Conservation (phyloP, 2,113 vertebrate genomes). For the Callocephalon fimbriatum region DNA sequence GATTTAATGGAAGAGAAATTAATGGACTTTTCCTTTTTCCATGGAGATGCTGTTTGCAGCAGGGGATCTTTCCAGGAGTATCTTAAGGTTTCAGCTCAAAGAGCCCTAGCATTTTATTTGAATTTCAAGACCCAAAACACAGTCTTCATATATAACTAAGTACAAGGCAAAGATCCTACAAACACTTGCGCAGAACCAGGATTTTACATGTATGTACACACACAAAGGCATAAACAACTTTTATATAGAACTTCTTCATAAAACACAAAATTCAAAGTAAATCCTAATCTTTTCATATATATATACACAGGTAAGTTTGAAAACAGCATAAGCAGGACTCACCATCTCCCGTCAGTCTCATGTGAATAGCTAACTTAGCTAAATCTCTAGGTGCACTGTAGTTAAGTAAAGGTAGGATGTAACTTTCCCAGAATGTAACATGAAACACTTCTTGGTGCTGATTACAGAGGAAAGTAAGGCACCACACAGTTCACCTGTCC, state of each 20-base stretch:
- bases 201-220: not conserved
- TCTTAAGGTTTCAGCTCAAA: not conserved
- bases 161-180: not conserved
- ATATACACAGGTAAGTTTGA: not conserved
- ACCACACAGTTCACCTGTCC: not conserved
- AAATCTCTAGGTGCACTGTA: not conserved
- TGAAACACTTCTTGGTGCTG: not conserved
- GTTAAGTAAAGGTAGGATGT: not conserved
- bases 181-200: not conserved
- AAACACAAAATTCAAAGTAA: not conserved
- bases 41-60: not conserved
- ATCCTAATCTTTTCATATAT: not conserved
- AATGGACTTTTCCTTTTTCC: not conserved
- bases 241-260: not conserved
- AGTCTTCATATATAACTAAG: accelerated
- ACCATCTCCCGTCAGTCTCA: accelerated
- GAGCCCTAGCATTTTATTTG: not conserved
- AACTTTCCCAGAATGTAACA: not conserved
- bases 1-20: not conserved
- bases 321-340: not conserved
- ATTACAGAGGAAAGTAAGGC: not conserved
- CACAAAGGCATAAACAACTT: not conserved
- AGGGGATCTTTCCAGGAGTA: not conserved
- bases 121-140: not conserved
- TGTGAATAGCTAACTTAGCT: accelerated